Conservation (phyloP, 2,797 vertebrate genomes). For the Sciurus vulgaris region DNA sequence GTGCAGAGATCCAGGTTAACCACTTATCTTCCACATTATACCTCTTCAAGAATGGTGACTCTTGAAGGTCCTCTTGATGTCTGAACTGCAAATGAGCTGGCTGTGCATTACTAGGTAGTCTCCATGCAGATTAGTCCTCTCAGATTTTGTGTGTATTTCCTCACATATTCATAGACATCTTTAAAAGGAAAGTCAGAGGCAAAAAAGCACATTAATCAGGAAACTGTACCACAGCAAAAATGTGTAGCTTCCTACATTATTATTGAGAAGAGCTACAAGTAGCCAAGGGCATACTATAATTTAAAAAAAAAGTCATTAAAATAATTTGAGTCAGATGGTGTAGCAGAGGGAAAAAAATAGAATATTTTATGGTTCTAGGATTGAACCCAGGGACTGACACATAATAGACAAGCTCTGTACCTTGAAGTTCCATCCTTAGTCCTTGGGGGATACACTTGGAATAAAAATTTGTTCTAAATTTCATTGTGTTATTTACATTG, state of each 20-base stretch:
- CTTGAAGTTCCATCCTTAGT: too few species aligned
- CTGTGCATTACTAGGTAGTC: not conserved
- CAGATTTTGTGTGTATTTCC: not conserved
- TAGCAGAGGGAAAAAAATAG: not conserved
- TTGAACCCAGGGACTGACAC: too few species aligned
- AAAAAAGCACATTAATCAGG: not conserved
- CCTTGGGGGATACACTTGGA: not conserved
- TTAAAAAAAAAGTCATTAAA: conserved; percentile 3
- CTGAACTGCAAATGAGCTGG: not conserved
- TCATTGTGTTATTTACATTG: not conserved
- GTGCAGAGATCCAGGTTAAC: not conserved
- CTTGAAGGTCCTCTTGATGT: not conserved
- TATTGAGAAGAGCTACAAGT: not conserved
- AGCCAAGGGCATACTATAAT: not conserved
- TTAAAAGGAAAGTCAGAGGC: not conserved
- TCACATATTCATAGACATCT: not conserved
- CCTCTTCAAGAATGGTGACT: not conserved
- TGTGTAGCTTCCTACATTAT: not conserved
- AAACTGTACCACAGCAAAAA: not conserved
- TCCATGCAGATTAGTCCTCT: not conserved
- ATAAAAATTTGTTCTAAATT: not conserved
- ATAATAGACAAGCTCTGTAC: too few species aligned
- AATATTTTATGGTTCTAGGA: not conserved
- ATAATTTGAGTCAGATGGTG: not conserved
- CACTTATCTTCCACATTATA: not conserved